Evolutionary conservation across 2,797 vertebrate genomes (phyloP), one percentile per base, ranked within the genome.

Genomic region (Lacerta bilineata): DNA sequence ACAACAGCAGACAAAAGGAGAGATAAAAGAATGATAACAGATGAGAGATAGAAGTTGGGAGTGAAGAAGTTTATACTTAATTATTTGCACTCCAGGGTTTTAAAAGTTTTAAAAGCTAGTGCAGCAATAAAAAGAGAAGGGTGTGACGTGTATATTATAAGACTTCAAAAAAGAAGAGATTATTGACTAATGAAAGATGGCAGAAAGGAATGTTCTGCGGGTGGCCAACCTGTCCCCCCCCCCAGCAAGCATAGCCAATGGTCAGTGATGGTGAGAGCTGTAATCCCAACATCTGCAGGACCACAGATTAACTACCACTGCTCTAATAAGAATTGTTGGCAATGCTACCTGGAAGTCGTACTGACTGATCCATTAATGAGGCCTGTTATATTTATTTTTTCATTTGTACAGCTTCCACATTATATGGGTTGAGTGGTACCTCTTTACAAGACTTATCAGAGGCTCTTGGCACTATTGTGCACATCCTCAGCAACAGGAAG

Each of bases 341-440:
- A 8, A 11, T 10, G 1, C 59, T 85, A 0, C 11, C 20, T 75
- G 7, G 8, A n/a, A 50, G 50, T 74, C 46, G 33, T 46, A 41
- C 39, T 59, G 61, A 59, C 27, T 66, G 29, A 2, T 5, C 59
- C 41, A 33, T 64, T 18, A 83, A 25, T 55, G 50, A 55, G 50
- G 50, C 3, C 15, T 55, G 23, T 75, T 17, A 80, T 5, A 75
- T 68, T 74, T 3, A 7, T 46, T 74, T 76, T 64, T 33, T 80
- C 3, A 6, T 61, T 84, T 80, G n/a, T 81, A 13, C 69, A 89
- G 88, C 88, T 81, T 89, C 88, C 59, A 89, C 83, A 0, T 41
- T 89, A 50, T 89, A 89, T 81, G 88, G 88, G 17, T 61, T 89
- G 39, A 85, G 88, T 8, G 88, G 88, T 9, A 29, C 83, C 29